Conservation (phyloP, 2,113 vertebrate species). For the Lophotis ruficrista region DNA sequence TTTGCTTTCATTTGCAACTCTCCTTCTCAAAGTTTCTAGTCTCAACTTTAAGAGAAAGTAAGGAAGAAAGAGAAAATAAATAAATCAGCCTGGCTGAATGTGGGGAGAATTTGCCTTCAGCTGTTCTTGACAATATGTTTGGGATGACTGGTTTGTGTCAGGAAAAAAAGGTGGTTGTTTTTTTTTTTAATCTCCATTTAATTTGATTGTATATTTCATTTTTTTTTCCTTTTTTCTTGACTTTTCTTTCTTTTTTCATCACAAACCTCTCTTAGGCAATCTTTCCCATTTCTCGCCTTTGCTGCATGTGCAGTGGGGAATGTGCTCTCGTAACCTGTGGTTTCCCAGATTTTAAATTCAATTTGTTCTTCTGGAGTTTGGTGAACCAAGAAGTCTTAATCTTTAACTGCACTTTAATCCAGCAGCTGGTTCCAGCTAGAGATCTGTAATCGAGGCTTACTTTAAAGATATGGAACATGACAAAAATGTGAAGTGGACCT, state of each 20-base stretch:
- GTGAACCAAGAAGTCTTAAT: background rate
- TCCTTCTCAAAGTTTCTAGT: background rate
- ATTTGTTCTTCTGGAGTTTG: background rate
- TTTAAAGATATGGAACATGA: background rate
- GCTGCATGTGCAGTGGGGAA: background rate
- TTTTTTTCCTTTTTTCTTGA: background rate
- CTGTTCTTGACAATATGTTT: background rate
- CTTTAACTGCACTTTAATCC: background rate
- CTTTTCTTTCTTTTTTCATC: background rate
- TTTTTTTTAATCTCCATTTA: background rate
- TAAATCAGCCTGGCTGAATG: background rate
- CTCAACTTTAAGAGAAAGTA: background rate
- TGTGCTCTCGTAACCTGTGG: background rate
- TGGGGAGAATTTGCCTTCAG: background rate
- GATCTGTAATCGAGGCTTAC: background rate
- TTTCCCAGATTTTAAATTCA: background rate
- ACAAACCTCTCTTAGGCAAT: background rate
- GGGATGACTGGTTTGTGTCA: background rate
- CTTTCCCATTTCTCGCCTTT: background rate
- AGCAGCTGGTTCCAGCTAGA: background rate
- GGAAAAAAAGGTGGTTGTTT: accelerated
- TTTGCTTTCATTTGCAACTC: conserved; percentile 36
- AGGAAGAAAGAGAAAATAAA: background rate
- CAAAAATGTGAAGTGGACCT: background rate
- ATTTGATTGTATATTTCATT: background rate